Evolutionary conservation across 2,113 vertebrate genomes (phyloP), one percentile per base, ranked within the genome.

Genomic region (Tachuris rubrigastra): DNA sequence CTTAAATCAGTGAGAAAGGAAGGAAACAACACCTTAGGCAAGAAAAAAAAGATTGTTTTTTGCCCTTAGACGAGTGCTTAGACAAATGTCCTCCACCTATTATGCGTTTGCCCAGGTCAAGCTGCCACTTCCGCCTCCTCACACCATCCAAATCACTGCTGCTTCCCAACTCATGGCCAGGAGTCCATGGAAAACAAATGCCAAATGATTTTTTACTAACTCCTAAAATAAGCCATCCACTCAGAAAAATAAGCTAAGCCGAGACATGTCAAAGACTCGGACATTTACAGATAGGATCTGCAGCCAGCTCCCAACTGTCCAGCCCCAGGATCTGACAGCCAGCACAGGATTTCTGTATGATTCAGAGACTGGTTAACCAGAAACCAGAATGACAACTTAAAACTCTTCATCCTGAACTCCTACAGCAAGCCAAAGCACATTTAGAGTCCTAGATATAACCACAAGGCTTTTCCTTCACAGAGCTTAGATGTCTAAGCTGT

Each of bases 131-230:
- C 46, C 20, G 68, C 2, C 1, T 14, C 44, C 4, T 0, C 22
- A 9, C 14, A 46, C 9, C 16, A 49, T 4, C 19, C 3, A 2
- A 28, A 31, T 31, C n/a, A 47, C 44, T 46, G 42, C 41, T 75
- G 52, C 41, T 62, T 55, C 62, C 39, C 5, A 4, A 24, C 4
- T 37, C 28, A 16, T 1, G 2, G 21, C 25, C 11, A 35, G 19
- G 24, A 74, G 19, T 7, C 24, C 41, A 60, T 25, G 25, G 30
- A 83, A 91, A 93, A 82, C 3, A 14, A 6, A 30, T 18, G 10
- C 27, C 15, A 18, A 27, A n/a, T 12, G 4, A 41, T 41, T 0
- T 6, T 79, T 30, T 2, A 50, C 5, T 25, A 35, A 6, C 23
- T 12, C 8, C 41, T 46, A 33, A 67, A 79, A 66, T 49, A 56